phyloP scores from a whole-genome alignment of 2,797 vertebrate species.

The Alca torda region DNA sequence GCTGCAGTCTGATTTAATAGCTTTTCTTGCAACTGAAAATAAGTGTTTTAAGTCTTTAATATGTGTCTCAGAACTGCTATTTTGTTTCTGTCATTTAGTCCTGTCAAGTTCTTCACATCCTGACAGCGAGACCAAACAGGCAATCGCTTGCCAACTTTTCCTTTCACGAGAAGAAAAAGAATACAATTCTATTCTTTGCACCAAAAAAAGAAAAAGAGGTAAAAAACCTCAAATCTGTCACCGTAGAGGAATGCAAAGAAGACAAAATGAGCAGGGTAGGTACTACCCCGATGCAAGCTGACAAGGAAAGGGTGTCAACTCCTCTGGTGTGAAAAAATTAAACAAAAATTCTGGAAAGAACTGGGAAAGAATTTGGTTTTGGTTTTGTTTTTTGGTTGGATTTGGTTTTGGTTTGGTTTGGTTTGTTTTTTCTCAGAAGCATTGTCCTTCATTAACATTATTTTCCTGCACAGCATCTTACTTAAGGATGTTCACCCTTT shows the following conservation, averaged over 20 bases:
- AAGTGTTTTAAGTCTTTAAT: constrained; percentile 37
- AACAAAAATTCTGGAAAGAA: neutral
- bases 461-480: neutral
- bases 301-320: neutral
- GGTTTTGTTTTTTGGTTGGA: neutral
- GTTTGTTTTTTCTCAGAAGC: neutral
- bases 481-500: neutral
- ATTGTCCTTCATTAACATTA: neutral
- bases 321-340: neutral
- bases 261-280: neutral
- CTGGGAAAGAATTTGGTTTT: neutral
- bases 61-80: neutral
- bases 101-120: constrained; percentile 3
- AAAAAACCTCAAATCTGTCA: neutral
- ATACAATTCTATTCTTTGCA: neutral
- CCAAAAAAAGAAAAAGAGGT: neutral
- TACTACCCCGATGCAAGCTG: neutral
- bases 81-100: constrained; percentile 43
- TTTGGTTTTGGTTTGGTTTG: too few relatives aligned
- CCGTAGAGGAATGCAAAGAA: neutral
- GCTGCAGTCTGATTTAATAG: neutral
- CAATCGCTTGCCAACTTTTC: neutral
- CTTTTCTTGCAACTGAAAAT: constrained; percentile 39
- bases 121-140: constrained; percentile 20
- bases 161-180: neutral